Evolutionary conservation across 35 echinoderm and acorn worm species (phyloP), one percentile per base, ranked within the genome.

Genomic region (Heliocidaris tuberculata): DNA sequence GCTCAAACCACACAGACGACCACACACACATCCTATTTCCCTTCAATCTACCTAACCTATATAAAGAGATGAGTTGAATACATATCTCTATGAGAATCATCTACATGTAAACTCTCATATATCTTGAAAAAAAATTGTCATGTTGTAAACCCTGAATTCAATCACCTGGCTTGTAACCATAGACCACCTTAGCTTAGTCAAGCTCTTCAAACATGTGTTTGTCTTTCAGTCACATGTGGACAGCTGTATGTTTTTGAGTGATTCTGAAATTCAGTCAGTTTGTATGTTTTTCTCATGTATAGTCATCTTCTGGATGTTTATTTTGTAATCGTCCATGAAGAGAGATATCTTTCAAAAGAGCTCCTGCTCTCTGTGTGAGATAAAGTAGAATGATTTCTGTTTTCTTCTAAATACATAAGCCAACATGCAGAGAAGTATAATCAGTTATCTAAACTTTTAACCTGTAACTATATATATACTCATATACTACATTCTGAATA

Each of bases 1-100:
- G 87, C 31, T 48, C 16, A 48, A 89, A 89, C 87, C 87, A 89
- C 87, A 89, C 29, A 89, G 31, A 32, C 87, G 31, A 89, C 31
- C 47, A 89, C 87, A 89, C 87, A 89, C 32, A 42, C 87, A 42
- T 89, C 31, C 31, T 89, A 42, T 89, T 89, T n/a, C 87, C 87
- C 17, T 32, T 78, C 65, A 7, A 78, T 78, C 65, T 78, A 78
- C 65, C 65, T 78, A 78, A 78, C 65, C 65, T 78, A 78, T 78
- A 78, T 78, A 71, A 71, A 4, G 15, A 78, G 65, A 78, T 78
- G 65, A 24, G 65, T 78, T 78, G 65, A n/a, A 78, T 78, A 78
- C 65, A 78, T 78, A 78, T 78, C 65, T 78, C 19, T 78, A 78
- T 6, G 65, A 78, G 65, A 27, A n/a, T 78, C 65, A 78, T 78